Evolutionary conservation across 2,113 vertebrate genomes (phyloP), one percentile per base, ranked within the genome.

Genomic region (Pteropus alecto): DNA sequence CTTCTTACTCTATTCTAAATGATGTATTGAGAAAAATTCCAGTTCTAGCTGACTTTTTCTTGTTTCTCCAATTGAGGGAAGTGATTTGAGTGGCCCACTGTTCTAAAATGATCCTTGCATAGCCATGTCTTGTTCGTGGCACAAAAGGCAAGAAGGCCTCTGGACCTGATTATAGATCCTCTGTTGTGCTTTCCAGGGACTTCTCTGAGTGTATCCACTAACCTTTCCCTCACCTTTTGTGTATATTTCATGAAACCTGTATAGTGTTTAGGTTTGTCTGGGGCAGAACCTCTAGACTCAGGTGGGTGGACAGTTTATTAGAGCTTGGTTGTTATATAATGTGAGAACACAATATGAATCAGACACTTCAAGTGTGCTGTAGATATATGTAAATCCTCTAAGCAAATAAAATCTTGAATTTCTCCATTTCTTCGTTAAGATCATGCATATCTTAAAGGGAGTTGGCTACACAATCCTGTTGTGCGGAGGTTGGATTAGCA

Each of bases 371-470:
- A 6, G 10, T 78, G 48, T 63, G 33, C 12, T 82, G 19, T 73
- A 78, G 51, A 77, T 56, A 54, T n/a, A 68, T 48, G 33, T 15
- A 81, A 83, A 61, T 94, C 67, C 70, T 94, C 48, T 78, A 70
- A 88, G 28, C 30, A 81, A 46, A 73, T 67, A 60, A 73, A 56
- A 7, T 61, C 9, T 84, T 68, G n/a, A n/a, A 35, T 91, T 85
- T 97, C 73, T 93, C n/a, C 7, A 13, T 19, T 86, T 86, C 61
- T 78, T 35, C 84, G 87, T 82, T 87, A 95, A 81, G 67, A 48
- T 15, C 71, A 33, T 65, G 24, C 3, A 10, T 51, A 67, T 67
- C 21, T 86, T 93, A 67, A 92, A 22, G 24, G 13, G 18, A 77
- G 67, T 35, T 82, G n/a, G 21, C 24, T 46, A 35, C 3, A 14